Evolutionary conservation across 1,140 invertebrate species (phyloP).

Genomic region (Drosophila ficusphila): DNA sequence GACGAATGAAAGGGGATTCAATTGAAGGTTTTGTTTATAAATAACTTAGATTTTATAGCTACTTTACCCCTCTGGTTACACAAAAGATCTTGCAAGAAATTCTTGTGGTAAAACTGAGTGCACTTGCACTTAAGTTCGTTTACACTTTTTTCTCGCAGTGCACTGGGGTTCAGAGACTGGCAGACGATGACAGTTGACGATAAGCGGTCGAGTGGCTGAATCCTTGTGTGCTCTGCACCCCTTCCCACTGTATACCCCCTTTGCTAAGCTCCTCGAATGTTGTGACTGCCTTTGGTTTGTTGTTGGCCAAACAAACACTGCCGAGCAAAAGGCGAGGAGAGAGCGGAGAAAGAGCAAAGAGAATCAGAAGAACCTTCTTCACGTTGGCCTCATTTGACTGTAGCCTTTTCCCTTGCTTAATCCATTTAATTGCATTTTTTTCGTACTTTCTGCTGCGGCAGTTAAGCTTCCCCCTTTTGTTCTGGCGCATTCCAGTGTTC

Average conservation of each 20-base stretch:
- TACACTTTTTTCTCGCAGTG: not conserved
- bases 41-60: too few species aligned
- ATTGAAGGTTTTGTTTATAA: too few species aligned
- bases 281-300: slow-evolving; percentile 57
- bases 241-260: not conserved
- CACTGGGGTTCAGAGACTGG: slow-evolving; percentile 21
- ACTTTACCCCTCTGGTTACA: too few species aligned
- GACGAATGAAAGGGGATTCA: too few species aligned
- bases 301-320: slow-evolving; percentile 61
- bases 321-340: not conserved
- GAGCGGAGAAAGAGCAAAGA: not conserved
- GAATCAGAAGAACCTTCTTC: slow-evolving; percentile 23
- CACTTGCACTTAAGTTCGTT: not conserved
- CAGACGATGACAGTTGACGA: slow-evolving; percentile 71
- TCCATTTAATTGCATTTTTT: slow-evolving; percentile 70
- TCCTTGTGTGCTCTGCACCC: slow-evolving; percentile 18
- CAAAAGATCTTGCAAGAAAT: not conserved
- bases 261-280: slow-evolving; percentile 24
- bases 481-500: slow-evolving; percentile 42
- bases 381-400: slow-evolving; percentile 60
- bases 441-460: slow-evolving; percentile 10
- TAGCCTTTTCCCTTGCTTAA: slow-evolving; percentile 47
- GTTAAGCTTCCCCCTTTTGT: slow-evolving; percentile 37
- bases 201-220: slow-evolving; percentile 61
- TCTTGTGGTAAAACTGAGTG: not conserved